Percentiles rank a stretch among this genome's conserved stretches.
phyloP scores from a whole-genome alignment of 2,888 invertebrate species.

The Mantis religiosa region DNA sequence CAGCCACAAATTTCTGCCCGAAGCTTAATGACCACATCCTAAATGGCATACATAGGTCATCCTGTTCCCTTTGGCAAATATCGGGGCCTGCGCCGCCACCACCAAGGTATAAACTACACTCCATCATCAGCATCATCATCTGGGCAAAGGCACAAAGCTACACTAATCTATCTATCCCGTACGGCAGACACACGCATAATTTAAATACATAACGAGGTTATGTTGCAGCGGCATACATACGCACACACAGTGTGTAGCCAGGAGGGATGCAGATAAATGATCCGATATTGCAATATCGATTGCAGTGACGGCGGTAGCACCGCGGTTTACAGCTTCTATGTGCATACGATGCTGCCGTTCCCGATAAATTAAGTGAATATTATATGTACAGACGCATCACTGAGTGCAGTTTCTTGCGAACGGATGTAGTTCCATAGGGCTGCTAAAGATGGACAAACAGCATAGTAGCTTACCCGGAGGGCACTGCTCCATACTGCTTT shows the following conservation, averaged over 20 bases:
- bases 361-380: conserved; percentile 5
- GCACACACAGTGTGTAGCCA: not conserved
- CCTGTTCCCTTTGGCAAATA: not conserved
- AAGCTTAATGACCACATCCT: not conserved
- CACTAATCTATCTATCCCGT: conserved; percentile 6
- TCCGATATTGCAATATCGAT: conserved; percentile 27
- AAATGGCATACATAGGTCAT: not conserved
- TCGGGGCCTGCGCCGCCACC: not conserved
- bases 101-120: not conserved
- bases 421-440: not conserved
- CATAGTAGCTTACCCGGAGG: too few relatives aligned
- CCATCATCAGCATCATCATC: not conserved
- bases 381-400: not conserved
- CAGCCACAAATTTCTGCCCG: not conserved
- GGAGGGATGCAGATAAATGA: conserved; percentile 26
- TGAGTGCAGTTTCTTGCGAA: not conserved
- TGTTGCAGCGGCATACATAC: not conserved
- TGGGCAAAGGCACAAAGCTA: conserved; percentile 16
- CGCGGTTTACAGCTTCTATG: not conserved
- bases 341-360: not conserved
- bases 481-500: too few relatives aligned
- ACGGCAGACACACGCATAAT: conserved; percentile 7
- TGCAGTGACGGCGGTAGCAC: conserved; percentile 6
- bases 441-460: too few relatives aligned
- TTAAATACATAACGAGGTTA: conserved; percentile 16